A percentile compares a stretch with the other conserved stretches of the same genome.
phyloP scores from a whole-genome alignment of 2,888 invertebrate species.

The Pilophorus perplexus region DNA sequence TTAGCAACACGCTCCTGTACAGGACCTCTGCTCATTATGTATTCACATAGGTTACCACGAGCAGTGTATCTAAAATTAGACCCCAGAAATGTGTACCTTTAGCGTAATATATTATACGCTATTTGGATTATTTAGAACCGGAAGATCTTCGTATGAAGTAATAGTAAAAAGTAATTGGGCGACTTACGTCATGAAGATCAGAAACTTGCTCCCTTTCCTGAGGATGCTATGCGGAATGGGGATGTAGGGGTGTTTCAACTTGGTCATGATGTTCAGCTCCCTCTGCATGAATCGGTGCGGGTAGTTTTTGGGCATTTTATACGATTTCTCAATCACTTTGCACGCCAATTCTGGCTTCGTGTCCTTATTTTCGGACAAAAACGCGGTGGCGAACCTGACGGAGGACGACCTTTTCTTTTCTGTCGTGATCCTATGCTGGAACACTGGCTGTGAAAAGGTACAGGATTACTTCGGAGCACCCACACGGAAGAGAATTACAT shows the following conservation, averaged over 20 bases:
- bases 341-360: slow-evolving; percentile 17
- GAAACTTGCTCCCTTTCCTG: slow-evolving; percentile 62
- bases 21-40: slow-evolving; percentile 64
- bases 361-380: background rate
- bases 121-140: no score
- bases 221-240: slow-evolving; percentile 74
- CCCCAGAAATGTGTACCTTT: no score
- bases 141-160: background rate
- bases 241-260: slow-evolving; percentile 66
- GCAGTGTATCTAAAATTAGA: slow-evolving; percentile 60
- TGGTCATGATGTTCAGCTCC: slow-evolving; percentile 24
- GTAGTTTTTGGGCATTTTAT: slow-evolving; percentile 32
- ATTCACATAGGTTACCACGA: slow-evolving; percentile 75
- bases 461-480: no score
- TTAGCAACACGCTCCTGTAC: slow-evolving; percentile 66
- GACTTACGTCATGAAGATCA: slow-evolving; percentile 44
- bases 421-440: no score
- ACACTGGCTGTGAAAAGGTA: no score
- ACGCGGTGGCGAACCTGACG: background rate
- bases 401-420: no score
- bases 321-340: slow-evolving; percentile 29
- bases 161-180: background rate
- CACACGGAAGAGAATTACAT: no score
- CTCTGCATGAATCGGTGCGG: slow-evolving; percentile 10
- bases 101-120: no score